phyloP scores from a whole-genome alignment of 2,797 vertebrate genomes.

The Danio choprae region DNA sequence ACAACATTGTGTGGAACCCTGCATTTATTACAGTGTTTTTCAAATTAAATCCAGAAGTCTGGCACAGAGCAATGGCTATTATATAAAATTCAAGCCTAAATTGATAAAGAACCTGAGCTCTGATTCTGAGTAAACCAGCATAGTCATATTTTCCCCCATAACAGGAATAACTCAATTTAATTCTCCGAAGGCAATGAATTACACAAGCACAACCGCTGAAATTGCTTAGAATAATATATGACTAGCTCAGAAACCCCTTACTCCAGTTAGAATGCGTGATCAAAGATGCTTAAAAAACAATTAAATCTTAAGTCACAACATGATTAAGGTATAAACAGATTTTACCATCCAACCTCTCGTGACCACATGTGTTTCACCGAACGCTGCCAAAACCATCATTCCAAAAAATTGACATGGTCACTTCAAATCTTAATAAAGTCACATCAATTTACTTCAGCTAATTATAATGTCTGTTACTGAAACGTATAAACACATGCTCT shows the following conservation, averaged over 20 bases:
- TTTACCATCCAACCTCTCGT: not conserved
- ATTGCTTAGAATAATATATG: not conserved
- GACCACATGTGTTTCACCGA: constrained; percentile 11
- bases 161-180: not conserved
- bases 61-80: not conserved
- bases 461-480: constrained; percentile 4
- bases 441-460: constrained; percentile 8
- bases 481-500: not conserved
- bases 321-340: not conserved
- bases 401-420: constrained; percentile 11
- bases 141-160: not conserved
- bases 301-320: not conserved
- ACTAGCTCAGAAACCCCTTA: constrained; percentile 6
- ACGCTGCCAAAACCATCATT: constrained; percentile 17
- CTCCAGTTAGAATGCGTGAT: not conserved
- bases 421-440: constrained; percentile 7
- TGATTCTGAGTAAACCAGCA: not conserved
- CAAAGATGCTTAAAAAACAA: not conserved
- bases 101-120: not conserved
- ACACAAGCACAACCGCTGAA: constrained; percentile 1
- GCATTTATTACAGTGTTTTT: too few relatives aligned
- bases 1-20: too few relatives aligned
- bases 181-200: constrained; percentile 14
- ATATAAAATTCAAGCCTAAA: not conserved
- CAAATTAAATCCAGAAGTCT: not conserved